These are phyloP conservation scores for Heterohyrax brucei DNA, from an alignment of 2,797 vertebrate species.

Conservation along the genomic window DNA sequence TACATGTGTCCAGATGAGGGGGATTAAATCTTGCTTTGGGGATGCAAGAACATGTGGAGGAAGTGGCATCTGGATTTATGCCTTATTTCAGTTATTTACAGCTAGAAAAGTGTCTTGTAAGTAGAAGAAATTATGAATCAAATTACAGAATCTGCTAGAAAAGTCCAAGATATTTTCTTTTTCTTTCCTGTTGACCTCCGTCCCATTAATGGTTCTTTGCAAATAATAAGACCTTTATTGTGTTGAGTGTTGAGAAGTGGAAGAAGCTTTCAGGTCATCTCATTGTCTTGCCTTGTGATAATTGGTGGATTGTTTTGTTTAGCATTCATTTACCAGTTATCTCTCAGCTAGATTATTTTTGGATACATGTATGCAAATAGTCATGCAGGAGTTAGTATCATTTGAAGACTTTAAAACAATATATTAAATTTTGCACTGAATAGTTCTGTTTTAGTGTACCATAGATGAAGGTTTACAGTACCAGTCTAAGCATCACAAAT, in stretches of 20 bases:
- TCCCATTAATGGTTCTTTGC: slow-evolving; percentile 2
- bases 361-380: neutral
- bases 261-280: neutral
- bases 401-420: slow-evolving; percentile 30
- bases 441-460: neutral
- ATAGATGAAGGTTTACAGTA: too few species aligned
- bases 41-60: neutral
- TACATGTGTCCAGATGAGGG: neutral
- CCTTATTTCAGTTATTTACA: slow-evolving; percentile 39
- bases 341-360: slow-evolving; percentile 35
- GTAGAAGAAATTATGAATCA: slow-evolving; percentile 40
- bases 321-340: neutral
- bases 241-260: neutral
- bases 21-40: neutral
- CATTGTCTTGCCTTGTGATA: neutral
- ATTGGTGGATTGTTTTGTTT: slow-evolving; percentile 25
- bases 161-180: neutral
- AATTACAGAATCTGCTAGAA: neutral
- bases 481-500: neutral
- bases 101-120: slow-evolving; percentile 22
- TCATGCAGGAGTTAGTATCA: neutral
- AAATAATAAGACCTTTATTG: neutral
- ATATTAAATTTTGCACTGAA: neutral
- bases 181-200: neutral
- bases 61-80: slow-evolving; percentile 1